Percentiles rank a stretch among this genome's conserved stretches.
phyloP scores from a whole-genome alignment of 2,797 vertebrate genomes.

The Lacerta viridis region DNA sequence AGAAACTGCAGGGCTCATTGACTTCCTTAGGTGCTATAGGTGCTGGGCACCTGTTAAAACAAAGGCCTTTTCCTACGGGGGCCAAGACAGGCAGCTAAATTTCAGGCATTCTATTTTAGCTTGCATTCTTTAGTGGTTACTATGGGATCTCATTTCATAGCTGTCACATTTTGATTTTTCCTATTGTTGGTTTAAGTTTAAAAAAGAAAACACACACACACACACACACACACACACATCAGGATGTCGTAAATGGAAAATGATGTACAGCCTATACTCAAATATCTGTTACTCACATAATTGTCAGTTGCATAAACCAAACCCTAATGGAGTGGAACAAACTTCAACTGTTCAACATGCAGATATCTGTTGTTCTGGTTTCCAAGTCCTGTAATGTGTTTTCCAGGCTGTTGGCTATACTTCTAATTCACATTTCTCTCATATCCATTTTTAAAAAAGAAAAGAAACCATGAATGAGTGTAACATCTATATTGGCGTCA shows the following conservation, averaged over 20 bases:
- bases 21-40: not conserved
- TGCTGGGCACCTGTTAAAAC: slow-evolving; percentile 35
- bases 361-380: slow-evolving; percentile 67
- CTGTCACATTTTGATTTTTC: slow-evolving; percentile 63
- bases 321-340: slow-evolving; percentile 73
- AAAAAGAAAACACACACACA: slow-evolving; percentile 25
- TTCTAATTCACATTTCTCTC: slow-evolving; percentile 68
- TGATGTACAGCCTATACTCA: slow-evolving; percentile 55
- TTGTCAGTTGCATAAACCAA: slow-evolving; percentile 65
- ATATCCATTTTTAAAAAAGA: slow-evolving; percentile 62
- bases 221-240: slow-evolving; percentile 12
- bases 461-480: slow-evolving; percentile 62
- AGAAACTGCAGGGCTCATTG: not conserved
- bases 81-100: not conserved
- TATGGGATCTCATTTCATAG: slow-evolving; percentile 60
- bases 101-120: slow-evolving; percentile 51
- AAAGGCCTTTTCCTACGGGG: slow-evolving; percentile 1
- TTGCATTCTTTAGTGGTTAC: slow-evolving; percentile 55
- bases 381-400: slow-evolving; percentile 65
- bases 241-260: slow-evolving; percentile 71
- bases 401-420: slow-evolving; percentile 67
- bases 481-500: slow-evolving; percentile 62
- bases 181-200: slow-evolving; percentile 51
- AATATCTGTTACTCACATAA: slow-evolving; percentile 67
- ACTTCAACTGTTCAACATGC: slow-evolving; percentile 63